phyloP scores from a whole-genome alignment of 2,888 invertebrate genomes.

The Limnephilus lunatus region DNA sequence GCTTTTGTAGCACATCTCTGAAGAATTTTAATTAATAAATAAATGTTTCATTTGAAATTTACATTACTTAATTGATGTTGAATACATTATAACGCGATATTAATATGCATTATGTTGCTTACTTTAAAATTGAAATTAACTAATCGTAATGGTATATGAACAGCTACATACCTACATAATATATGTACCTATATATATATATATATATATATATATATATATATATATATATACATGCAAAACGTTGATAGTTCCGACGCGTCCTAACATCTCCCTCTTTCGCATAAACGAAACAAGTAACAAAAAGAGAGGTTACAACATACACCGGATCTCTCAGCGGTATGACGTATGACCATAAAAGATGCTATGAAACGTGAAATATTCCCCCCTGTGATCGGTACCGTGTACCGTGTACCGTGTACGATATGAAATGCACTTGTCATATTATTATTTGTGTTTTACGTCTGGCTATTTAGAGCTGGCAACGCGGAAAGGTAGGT shows the following conservation, averaged over 20 bases:
- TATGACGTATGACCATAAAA: neutral
- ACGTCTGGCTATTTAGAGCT: slow-evolving; percentile 37
- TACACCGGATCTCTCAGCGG: neutral
- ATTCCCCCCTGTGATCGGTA: neutral
- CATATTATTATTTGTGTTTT: slow-evolving; percentile 30
- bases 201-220: too few relatives aligned
- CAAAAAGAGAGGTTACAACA: neutral
- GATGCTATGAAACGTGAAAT: neutral
- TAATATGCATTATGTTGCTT: neutral
- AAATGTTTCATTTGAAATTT: neutral
- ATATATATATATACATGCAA: neutral
- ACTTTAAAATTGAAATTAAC: neutral
- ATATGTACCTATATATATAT: too few relatives aligned
- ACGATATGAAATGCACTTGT: slow-evolving; percentile 38
- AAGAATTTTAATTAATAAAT: neutral
- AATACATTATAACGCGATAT: neutral
- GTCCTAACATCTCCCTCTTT: neutral
- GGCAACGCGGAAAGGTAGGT: neutral
- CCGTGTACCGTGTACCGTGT: neutral
- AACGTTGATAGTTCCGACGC: neutral
- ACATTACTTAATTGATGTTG: neutral
- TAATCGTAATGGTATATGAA: neutral
- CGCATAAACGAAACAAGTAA: neutral
- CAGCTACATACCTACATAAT: too few relatives aligned
- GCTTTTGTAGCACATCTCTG: neutral